Base-by-base conservation (phyloP, 1,140 invertebrate genomes). In the Mizuhopecten yessoensis region DNA sequence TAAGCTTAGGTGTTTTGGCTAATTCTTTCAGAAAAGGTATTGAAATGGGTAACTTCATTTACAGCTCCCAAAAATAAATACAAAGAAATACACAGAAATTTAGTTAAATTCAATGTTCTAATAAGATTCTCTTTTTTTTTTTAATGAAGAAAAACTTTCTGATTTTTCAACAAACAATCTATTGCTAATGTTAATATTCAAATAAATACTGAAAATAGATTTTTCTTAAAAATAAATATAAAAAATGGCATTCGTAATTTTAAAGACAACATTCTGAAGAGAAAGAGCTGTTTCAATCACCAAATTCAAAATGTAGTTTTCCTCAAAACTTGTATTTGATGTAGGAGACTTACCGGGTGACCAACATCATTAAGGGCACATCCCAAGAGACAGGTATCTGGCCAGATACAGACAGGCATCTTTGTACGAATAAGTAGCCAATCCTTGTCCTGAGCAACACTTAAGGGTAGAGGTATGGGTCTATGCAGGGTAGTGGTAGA, bases 321-420 rank as follows among this genome's bases (percentile, higher is more conserved):
- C 15, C 33, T n/a, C 34, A 36, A 87, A n/a, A 87, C 0, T 5
- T 87, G 87, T 36, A 33, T 34, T 34, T 87, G 17, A 34, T 23
- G 87, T 75, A 49, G 45, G 13, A 23, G 29, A 92, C 91, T 93
- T 89, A 93, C 91, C 87, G 57, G 57, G n/a, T 29, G 57, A 29
- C 75, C 90, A 91, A 89, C 34, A 88, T 93, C 90, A 75, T 93
- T 90, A 86, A 94, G 88, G 33, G 93, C 92, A 93, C 95, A 95
- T 45, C 94, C 92, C 89, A 95, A 90, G 42, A 94, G 92, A 91
- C 95, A 95, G 29, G 94, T 90, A 36, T 95, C 94, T 11, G 94
- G 94, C 93, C 93, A 94, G 29, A 94, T 93, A 93, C 94, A 94
- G 34, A 94, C 93, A 57, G 94, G 94, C 94, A 94, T 94, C 89